Conservation (phyloP, 2,113 vertebrate genomes). For the Guaruba guarouba region DNA sequence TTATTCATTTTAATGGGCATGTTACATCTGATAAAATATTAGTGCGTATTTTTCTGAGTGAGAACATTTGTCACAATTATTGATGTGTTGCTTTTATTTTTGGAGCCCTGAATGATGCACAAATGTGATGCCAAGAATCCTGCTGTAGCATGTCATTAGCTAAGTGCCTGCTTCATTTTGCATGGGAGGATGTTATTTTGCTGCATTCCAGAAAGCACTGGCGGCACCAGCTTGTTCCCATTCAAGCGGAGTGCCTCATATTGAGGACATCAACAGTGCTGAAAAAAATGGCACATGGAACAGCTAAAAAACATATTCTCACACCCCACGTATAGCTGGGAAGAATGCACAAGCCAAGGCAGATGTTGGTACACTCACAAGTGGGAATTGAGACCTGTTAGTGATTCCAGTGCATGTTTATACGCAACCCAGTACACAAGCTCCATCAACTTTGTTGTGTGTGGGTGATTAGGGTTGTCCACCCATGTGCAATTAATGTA, state of each 20-base stretch:
- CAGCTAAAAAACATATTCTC: not conserved
- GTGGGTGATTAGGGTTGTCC: not conserved
- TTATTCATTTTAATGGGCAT: not conserved
- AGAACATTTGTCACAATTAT: not conserved
- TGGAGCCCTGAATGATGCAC: not conserved
- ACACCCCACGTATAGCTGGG: not conserved
- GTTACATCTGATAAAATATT: not conserved
- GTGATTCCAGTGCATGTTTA: not conserved
- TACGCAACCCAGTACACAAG: not conserved
- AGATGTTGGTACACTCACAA: not conserved
- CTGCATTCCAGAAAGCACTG: not conserved
- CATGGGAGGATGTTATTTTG: slow-evolving; percentile 11
- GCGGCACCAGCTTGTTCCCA: not conserved
- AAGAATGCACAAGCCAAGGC: not conserved
- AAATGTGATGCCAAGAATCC: not conserved
- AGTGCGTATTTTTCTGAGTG: not conserved
- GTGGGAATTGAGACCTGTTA: not conserved
- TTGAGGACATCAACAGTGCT: not conserved
- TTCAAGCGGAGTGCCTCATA: not conserved
- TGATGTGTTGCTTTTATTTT: not conserved
- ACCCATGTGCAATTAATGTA: not conserved
- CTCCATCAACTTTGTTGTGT: not conserved
- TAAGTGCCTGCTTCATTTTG: not conserved
- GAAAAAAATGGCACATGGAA: not conserved
- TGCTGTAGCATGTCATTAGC: not conserved